These are phyloP conservation scores for Babylonia areolata DNA, from an alignment of 1,140 invertebrate genomes.

Conservation along the genomic window DNA sequence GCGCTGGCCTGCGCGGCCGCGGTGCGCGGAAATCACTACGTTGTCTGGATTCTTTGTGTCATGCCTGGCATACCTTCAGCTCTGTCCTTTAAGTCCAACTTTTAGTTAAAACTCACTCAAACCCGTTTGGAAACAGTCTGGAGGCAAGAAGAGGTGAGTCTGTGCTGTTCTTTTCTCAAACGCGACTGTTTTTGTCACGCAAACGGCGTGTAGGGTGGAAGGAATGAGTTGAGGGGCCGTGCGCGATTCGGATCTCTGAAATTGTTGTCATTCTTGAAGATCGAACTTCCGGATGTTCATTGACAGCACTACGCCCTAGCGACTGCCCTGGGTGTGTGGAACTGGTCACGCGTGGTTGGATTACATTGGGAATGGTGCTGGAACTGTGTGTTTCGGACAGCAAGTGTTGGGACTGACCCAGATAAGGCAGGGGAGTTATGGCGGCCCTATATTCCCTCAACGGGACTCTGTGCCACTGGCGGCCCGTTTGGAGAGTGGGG, in stretches of 20 bases:
- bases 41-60: conserved; percentile 96
- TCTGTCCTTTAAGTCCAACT: conserved; percentile 77
- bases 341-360: conserved; percentile 8
- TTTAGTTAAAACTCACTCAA: conserved; percentile 43
- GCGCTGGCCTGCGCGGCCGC: conserved; percentile 83
- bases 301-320: neutral
- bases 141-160: conserved; percentile 51
- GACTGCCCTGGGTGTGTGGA: neutral
- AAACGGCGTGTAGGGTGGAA: conserved; percentile 80
- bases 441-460: conserved; percentile 32
- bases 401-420: conserved; percentile 23
- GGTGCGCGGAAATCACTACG: conserved; percentile 89
- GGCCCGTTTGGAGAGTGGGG: conserved; percentile 16
- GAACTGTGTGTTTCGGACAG: neutral
- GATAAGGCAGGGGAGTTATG: conserved; percentile 25
- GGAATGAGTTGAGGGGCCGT: conserved; percentile 84
- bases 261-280: conserved; percentile 86
- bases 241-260: conserved; percentile 81
- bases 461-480: conserved; percentile 7
- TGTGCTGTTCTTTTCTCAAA: conserved; percentile 56
- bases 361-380: neutral
- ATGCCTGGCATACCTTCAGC: conserved; percentile 95
- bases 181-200: conserved; percentile 79
- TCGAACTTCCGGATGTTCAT: conserved; percentile 68
- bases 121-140: conserved; percentile 42